These are phyloP conservation scores for Leptonema lineaticorne DNA, from an alignment of 1,140 invertebrate species.

Conservation along the genomic window DNA sequence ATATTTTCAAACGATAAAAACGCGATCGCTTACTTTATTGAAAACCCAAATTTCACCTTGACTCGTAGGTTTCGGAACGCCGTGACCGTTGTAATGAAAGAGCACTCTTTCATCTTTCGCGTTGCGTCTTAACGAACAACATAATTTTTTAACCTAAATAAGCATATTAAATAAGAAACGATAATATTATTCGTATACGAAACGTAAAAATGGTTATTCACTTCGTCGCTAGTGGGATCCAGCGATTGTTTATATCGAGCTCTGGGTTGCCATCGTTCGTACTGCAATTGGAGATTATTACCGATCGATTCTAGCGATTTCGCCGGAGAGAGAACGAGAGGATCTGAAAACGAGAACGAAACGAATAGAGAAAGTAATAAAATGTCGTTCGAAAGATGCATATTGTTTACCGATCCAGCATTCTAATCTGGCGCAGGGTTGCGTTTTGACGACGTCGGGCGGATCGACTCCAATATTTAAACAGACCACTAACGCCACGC, in stretches of 20 bases:
- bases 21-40: constrained; percentile 78
- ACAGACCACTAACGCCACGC: constrained; percentile 96
- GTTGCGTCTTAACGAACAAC: constrained; percentile 91
- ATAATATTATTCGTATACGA: not conserved
- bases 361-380: not conserved
- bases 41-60: constrained; percentile 99
- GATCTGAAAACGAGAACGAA: constrained; percentile 59
- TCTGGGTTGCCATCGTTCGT: constrained; percentile 96
- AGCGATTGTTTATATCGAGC: constrained; percentile 95
- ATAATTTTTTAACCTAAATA: constrained; percentile 88
- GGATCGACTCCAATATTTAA: constrained; percentile 99
- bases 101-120: constrained; percentile 98
- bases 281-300: constrained; percentile 89
- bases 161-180: not conserved
- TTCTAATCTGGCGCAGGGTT: constrained; percentile 92
- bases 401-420: constrained; percentile 90
- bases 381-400: constrained; percentile 3
- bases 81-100: constrained; percentile 99
- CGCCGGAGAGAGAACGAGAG: constrained; percentile 80
- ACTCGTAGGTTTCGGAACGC: constrained; percentile 94
- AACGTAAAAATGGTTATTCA: constrained; percentile 39
- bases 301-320: constrained; percentile 95
- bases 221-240: constrained; percentile 96
- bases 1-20: constrained; percentile 23
- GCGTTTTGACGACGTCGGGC: constrained; percentile 95